phyloP scores from a whole-genome alignment of 2,888 invertebrate species.

The Drosophila limbata region DNA sequence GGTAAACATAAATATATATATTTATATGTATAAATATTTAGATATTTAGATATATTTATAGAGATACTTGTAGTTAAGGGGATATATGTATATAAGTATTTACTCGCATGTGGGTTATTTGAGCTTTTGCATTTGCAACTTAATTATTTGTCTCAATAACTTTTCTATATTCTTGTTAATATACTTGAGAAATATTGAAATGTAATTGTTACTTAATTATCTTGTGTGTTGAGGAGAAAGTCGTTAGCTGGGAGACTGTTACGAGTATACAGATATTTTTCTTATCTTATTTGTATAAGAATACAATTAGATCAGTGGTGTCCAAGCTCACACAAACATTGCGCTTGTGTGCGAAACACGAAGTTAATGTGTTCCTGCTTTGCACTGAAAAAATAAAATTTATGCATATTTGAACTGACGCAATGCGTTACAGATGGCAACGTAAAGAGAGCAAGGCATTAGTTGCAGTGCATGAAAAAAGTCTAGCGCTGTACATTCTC shows the following conservation, averaged over 20 bases:
- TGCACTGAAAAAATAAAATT: no score
- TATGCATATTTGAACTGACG: no score
- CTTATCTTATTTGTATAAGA: not conserved
- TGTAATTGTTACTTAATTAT: slow-evolving; percentile 3
- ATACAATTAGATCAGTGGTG: not conserved
- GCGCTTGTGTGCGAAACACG: no score
- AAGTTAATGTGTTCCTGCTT: no score
- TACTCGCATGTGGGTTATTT: slow-evolving; percentile 31
- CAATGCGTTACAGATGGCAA: no score
- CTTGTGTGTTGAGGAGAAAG: slow-evolving; percentile 13
- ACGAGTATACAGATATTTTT: slow-evolving; percentile 2
- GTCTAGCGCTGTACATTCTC: no score
- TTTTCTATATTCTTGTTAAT: slow-evolving; percentile 14
- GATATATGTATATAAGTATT: slow-evolving; percentile 18
- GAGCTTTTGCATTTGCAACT: slow-evolving; percentile 35
- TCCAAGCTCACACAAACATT: no score
- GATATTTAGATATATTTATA: slow-evolving; percentile 17
- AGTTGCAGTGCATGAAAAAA: no score
- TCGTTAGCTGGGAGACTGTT: slow-evolving; percentile 17
- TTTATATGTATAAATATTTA: not conserved
- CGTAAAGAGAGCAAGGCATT: no score
- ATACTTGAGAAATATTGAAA: slow-evolving; percentile 15
- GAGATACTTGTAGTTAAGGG: slow-evolving; percentile 10
- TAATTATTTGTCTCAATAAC: slow-evolving; percentile 4
- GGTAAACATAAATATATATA: slow-evolving; percentile 2